Base-by-base conservation (phyloP, 1,140 invertebrate genomes). In the Cyclargus thomasi region DNA sequence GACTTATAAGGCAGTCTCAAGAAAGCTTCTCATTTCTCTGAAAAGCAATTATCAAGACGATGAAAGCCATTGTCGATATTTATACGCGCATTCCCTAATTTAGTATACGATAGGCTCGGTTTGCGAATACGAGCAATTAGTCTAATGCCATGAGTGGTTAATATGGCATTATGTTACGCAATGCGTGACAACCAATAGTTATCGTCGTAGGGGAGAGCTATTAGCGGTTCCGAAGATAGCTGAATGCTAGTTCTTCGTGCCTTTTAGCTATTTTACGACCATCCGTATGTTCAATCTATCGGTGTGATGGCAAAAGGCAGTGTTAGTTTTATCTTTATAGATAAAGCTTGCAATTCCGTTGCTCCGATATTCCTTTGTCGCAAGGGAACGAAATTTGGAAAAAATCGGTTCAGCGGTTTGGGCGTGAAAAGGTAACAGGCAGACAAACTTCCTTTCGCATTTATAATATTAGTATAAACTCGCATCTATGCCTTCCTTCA, bases 91-190 rank as follows among this genome's bases (percentile, higher is more conserved):
- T 11, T 47, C 3, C 39, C 39, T 47, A 47, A 47, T 47, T 47
- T 47, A 47, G 39, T 47, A 47, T 1, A 14, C 6, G 39, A 39
- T 47, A 47, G 39, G 39, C 14, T 2, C 39, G 14, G 29, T 8
- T 16, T 47, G 39, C 14, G 39, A 47, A 47, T 29, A 29, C 39
- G 14, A 47, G 39, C 14, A 47, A 47, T 47, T 47, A 47, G 20
- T 59, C 55, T 59, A 59, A 59, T 59, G 20, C 20, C 55, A 59
- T 59, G 18, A 59, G 55, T 59, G 55, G 55, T 59, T 59, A 21
- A 18, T 59, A 59, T 59, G 55, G 55, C 11, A 21, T 55, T 47
- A 17, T 55, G 53, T 59, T 22, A 59, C 55, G 55, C 55, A 59
- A 59, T 59, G 55, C 55, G 55, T 59, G 55, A 59, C 55, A 59